Evolutionary conservation across 2,888 invertebrate genomes (phyloP).

Genomic region (Hermaeophaga mercurialis): DNA sequence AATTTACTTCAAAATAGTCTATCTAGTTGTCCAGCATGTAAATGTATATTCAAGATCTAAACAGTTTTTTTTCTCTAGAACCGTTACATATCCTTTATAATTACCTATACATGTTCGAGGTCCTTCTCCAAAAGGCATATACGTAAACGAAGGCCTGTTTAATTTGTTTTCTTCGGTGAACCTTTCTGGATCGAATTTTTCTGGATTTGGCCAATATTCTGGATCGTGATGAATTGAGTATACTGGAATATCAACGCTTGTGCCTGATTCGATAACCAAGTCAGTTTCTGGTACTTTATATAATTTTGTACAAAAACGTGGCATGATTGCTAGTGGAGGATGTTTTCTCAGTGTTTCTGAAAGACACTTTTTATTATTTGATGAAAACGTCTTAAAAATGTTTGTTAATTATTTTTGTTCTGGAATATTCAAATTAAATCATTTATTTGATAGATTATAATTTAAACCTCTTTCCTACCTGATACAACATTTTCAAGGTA

Average conservation of each 20-base stretch:
- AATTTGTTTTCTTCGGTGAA: too few relatives aligned
- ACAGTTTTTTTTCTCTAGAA: too few relatives aligned
- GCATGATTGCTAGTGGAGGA: conserved; percentile 34
- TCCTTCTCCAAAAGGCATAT: conserved; percentile 42
- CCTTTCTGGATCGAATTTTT: conserved; percentile 41
- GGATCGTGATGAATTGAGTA: conserved; percentile 27
- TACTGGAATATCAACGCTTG: conserved; percentile 35
- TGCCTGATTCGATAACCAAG: conserved; percentile 38
- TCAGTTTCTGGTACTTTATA: conserved; percentile 38
- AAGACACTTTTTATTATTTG: too few relatives aligned
- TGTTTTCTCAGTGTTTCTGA: conserved; percentile 36
- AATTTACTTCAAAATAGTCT: too few relatives aligned
- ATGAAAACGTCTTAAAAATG: too few relatives aligned
- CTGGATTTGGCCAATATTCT: conserved; percentile 33
- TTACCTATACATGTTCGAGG: conserved; percentile 43
- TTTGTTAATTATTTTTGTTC: too few relatives aligned
- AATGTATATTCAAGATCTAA: too few relatives aligned
- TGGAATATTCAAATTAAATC: too few relatives aligned
- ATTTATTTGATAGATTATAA: too few relatives aligned
- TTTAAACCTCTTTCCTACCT: conserved; percentile 48
- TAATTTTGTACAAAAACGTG: conserved; percentile 38
- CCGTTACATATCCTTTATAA: too few relatives aligned
- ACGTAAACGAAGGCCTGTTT: conserved; percentile 24
- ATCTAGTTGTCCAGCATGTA: too few relatives aligned
- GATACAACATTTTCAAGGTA: conserved; percentile 57